These are phyloP conservation scores for Rhodinocichla rosea DNA, from an alignment of 2,113 vertebrate genomes.

Conservation along the genomic window DNA sequence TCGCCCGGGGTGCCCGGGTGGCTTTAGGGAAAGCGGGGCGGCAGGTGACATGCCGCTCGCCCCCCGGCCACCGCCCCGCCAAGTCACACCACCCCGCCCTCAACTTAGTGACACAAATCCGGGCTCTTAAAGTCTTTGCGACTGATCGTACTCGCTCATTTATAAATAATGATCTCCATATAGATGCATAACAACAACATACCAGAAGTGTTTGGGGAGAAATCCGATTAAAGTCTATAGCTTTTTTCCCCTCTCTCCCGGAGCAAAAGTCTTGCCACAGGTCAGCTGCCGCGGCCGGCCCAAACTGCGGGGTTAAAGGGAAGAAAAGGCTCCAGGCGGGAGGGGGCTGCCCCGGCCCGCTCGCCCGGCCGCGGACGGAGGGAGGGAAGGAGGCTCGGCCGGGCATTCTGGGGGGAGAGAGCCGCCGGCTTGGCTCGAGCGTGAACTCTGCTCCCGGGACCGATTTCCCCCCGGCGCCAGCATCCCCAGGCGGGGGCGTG, in stretches of 20 bases:
- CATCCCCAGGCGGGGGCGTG: neutral
- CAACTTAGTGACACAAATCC: constrained; percentile 49
- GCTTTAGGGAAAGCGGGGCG: neutral
- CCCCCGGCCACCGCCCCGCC: neutral
- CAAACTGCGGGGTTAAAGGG: neutral
- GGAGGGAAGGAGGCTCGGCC: neutral
- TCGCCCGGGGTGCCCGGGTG: neutral
- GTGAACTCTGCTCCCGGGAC: neutral
- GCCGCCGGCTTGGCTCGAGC: neutral
- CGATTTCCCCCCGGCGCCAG: neutral
- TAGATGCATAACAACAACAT: constrained; percentile 55
- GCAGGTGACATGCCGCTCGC: neutral
- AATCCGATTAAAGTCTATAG: constrained; percentile 56
- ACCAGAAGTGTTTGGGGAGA: constrained; percentile 46
- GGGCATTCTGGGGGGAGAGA: neutral
- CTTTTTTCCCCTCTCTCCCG: neutral
- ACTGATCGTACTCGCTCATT: constrained; percentile 44
- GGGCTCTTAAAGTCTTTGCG: constrained; percentile 53
- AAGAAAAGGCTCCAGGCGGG: neutral
- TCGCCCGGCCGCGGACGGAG: too few relatives aligned
- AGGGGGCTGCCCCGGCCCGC: neutral
- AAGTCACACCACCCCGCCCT: neutral
- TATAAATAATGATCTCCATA: constrained; percentile 61
- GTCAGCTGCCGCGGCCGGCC: constrained; percentile 3
- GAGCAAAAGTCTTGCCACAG: constrained; percentile 24